A percentile compares a stretch with the other conserved stretches of the same genome.
Conservation (phyloP, 2,888 invertebrate genomes). For the Sminthurides aquaticus region DNA sequence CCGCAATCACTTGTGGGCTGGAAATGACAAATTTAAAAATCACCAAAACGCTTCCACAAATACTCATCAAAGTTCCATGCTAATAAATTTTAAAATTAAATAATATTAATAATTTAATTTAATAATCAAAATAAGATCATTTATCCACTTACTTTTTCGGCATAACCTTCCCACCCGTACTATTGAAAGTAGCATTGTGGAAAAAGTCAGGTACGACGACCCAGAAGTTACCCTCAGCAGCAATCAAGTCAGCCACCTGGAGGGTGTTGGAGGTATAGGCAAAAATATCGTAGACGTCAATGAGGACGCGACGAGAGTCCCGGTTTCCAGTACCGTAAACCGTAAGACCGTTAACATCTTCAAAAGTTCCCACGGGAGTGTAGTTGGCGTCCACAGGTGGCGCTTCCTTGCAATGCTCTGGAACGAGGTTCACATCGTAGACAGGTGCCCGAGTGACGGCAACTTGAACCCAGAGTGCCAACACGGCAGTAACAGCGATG, state of each 20-base stretch:
- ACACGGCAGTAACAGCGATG: background rate
- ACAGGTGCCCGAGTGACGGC: background rate
- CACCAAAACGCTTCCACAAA: too few species aligned
- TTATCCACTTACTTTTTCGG: background rate
- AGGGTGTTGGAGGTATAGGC: constrained; percentile 29
- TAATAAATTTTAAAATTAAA: too few species aligned
- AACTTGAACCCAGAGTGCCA: background rate
- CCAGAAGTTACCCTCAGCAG: constrained; percentile 25
- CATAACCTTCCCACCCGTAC: background rate
- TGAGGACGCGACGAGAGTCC: constrained; percentile 24
- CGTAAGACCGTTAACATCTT: background rate
- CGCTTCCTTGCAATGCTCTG: constrained; percentile 2
- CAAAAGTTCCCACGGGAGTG: constrained; percentile 11
- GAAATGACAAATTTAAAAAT: too few species aligned
- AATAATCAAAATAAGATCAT: too few species aligned
- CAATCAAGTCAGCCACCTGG: constrained; percentile 30
- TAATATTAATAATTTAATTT: too few species aligned
- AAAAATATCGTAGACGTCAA: constrained; percentile 37
- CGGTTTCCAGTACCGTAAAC: constrained; percentile 26
- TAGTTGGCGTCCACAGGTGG: constrained; percentile 16
- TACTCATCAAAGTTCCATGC: too few species aligned
- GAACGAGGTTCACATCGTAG: constrained; percentile 12
- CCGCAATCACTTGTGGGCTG: constrained; percentile 8
- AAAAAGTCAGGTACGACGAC: constrained; percentile 35
- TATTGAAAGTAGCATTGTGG: constrained; percentile 17